Evolutionary conservation across 1,140 invertebrate species (phyloP), one percentile per base, ranked within the genome.

Genomic region (Daktulosphaira vitifoliae): DNA sequence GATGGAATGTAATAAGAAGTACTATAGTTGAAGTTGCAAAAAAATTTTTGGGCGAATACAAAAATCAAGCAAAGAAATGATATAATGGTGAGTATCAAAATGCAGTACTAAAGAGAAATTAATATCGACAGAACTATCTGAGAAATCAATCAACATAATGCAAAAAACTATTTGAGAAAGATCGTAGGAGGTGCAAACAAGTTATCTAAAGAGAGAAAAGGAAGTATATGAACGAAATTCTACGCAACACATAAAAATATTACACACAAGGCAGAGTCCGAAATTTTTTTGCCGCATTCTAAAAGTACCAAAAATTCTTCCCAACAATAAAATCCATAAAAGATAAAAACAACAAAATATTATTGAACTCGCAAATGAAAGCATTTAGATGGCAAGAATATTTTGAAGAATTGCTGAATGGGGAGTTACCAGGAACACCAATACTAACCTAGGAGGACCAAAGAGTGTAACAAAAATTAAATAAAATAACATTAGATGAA

Each of bases 401-500:
- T n/a, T n/a, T n/a, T n/a, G 38, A 11, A 39, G 3, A 39, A 2
- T n/a, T 39, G 3, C n/a, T 39, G 38, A 5, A 39, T 39, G 38
- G 38, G n/a, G 38, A 39, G 38, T 15, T 46, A 20, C 20, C 20
- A 49, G 46, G 1, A 1, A 49, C 46, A 49, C 22, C 46, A 49
- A 23, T 49, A 49, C 20, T 23, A 49, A 15, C 46, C 11, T 39
- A n/a, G 38, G 38, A 39, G n/a, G 38, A 39, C n/a, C 38, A 39
- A n/a, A 39, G 38, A 39, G 38, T n/a, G 3, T 9, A 39, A 39
- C 11, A 25, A 25, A n/a, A 46, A 44, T 9, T 38, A 16, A 44
- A 38, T 8, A 18, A 25, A 9, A 64, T 66, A 25, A 26, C 54
- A 39, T 13, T 49, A 20, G 54, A 65, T 25, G 67, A 68, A 49